phyloP scores from a whole-genome alignment of 2,113 vertebrate genomes.

The Pollimyrus isidori region DNA sequence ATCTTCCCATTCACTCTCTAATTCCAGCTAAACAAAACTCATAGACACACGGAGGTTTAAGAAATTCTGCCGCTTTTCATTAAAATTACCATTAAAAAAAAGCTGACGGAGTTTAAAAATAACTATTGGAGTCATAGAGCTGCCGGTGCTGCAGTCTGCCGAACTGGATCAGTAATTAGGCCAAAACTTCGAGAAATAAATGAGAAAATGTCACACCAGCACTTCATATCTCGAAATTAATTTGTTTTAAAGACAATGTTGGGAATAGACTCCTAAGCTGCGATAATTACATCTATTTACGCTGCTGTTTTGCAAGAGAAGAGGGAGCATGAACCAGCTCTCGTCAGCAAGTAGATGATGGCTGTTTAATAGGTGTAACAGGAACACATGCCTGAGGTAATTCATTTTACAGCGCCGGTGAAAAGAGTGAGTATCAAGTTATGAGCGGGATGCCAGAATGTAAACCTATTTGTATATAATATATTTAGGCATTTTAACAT shows the following conservation, averaged over 20 bases:
- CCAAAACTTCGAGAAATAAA: neutral
- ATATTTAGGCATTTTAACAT: slow-evolving; percentile 1
- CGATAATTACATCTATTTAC: neutral
- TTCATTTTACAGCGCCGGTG: neutral
- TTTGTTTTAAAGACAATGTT: neutral
- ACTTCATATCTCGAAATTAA: neutral
- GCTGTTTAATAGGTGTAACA: neutral
- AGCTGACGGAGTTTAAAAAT: neutral
- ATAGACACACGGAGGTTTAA: neutral
- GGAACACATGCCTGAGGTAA: neutral
- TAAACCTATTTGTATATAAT: neutral
- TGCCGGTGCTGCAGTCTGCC: neutral
- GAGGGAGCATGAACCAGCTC: neutral
- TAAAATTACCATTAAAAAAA: neutral
- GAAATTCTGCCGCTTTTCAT: neutral
- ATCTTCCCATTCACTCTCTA: neutral
- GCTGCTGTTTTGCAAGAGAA: neutral
- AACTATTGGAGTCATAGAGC: neutral
- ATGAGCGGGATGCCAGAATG: neutral
- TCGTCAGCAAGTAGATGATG: neutral
- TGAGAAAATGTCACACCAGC: neutral
- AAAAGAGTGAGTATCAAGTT: neutral
- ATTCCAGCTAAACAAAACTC: neutral
- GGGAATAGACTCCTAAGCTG: neutral
- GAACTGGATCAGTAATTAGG: slow-evolving; percentile 10